These are phyloP conservation scores for Heliconius hermathena DNA, from an alignment of 1,140 invertebrate species.

Conservation along the genomic window DNA sequence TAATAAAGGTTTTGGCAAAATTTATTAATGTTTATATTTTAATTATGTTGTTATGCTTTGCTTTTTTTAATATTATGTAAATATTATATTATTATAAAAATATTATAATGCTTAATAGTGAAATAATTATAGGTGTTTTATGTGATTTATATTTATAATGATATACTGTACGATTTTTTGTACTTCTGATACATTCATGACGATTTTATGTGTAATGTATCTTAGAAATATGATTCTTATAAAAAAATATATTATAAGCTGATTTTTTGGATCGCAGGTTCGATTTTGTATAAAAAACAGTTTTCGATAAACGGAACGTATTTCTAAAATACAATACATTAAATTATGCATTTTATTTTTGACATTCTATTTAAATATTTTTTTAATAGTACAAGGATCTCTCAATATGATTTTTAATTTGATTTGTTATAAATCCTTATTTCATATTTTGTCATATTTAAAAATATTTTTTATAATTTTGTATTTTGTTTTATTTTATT, in stretches of 20 bases:
- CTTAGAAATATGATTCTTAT: neutral
- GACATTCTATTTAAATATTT: neutral
- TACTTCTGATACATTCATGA: neutral
- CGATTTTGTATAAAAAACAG: neutral
- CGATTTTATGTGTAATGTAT: neutral
- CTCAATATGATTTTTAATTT: neutral
- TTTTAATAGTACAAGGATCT: neutral
- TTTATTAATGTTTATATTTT: neutral
- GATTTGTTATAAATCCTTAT: too few species aligned
- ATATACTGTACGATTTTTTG: neutral
- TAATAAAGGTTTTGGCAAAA: neutral
- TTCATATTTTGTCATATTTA: too few species aligned
- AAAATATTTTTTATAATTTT: too few species aligned
- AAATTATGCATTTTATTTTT: neutral
- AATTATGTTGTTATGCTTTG: conserved; percentile 8
- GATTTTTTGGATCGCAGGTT: neutral
- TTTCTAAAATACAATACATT: neutral
- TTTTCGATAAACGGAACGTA: neutral
- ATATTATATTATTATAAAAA: neutral
- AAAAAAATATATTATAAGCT: neutral
- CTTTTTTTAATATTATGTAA: neutral
- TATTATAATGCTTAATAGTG: neutral
- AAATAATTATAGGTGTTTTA: neutral
- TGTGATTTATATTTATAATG: neutral
- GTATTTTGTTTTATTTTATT: too few species aligned